phyloP scores from a whole-genome alignment of 2,888 invertebrate species.

The Eristalis intricaria region DNA sequence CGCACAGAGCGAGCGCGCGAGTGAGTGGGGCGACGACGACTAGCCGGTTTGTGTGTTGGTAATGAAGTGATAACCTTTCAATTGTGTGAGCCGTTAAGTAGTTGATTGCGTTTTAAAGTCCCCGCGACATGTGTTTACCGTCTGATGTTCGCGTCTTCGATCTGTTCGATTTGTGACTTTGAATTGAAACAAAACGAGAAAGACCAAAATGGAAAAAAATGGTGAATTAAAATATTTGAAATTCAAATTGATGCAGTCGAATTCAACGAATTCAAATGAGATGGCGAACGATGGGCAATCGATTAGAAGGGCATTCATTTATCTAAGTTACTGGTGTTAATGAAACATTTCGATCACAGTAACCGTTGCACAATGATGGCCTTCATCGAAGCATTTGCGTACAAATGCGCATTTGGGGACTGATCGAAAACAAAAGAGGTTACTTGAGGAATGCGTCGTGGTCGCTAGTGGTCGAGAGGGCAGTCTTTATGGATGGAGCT shows the following conservation, averaged over 20 bases:
- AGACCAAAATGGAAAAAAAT: neutral
- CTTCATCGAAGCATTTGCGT: neutral
- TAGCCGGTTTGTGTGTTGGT: conserved; percentile 9
- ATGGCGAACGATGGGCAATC: neutral
- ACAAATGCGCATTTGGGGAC: neutral
- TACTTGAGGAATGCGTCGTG: neutral
- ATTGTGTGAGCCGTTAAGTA: conserved; percentile 42
- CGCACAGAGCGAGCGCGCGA: neutral
- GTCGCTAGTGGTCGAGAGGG: neutral
- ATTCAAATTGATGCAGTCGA: neutral
- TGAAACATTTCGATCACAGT: neutral
- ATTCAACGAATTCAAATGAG: neutral
- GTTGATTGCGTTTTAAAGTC: conserved; percentile 54
- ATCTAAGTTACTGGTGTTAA: neutral
- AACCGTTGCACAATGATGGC: neutral
- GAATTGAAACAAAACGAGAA: neutral
- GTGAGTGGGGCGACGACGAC: neutral
- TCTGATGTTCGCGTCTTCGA: conserved; percentile 5
- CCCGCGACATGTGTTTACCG: conserved; percentile 43
- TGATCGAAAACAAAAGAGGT: neutral
- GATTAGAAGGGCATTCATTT: conserved; percentile 12
- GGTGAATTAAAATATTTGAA: neutral
- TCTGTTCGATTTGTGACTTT: conserved; percentile 4
- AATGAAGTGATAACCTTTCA: conserved; percentile 65
- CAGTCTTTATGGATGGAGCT: neutral